Evolutionary conservation across 2,888 invertebrate species (phyloP).

Genomic region (Julus scandinavius): DNA sequence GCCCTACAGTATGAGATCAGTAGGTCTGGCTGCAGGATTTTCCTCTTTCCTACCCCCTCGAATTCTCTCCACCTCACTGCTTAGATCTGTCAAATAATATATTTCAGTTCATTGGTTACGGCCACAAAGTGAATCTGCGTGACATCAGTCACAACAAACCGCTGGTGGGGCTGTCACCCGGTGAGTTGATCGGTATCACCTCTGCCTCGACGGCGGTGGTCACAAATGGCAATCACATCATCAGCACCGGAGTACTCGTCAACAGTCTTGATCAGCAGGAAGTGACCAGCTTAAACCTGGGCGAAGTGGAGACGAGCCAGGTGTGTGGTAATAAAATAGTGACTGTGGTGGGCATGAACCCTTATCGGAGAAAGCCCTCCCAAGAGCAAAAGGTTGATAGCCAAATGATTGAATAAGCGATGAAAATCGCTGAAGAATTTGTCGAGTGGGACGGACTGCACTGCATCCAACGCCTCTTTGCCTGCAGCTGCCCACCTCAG

Average conservation of each 20-base stretch:
- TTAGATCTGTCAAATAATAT: conserved; percentile 30
- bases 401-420: conserved; percentile 54
- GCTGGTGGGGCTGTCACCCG: neutral
- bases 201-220: conserved; percentile 34
- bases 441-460: conserved; percentile 34
- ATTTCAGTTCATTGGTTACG: conserved; percentile 58
- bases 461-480: conserved; percentile 18
- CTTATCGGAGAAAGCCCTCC: conserved; percentile 51
- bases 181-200: conserved; percentile 11
- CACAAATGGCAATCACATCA: conserved; percentile 47
- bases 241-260: conserved; percentile 17
- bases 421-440: conserved; percentile 39
- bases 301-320: conserved; percentile 24
- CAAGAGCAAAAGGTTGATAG: conserved; percentile 55
- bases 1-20: conserved; percentile 52
- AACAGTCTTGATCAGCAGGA: conserved; percentile 47
- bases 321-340: conserved; percentile 44
- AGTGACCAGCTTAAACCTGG: neutral
- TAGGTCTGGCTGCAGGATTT: conserved; percentile 23
- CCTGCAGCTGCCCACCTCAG: conserved; percentile 37
- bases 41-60: neutral
- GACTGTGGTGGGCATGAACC: conserved; percentile 46
- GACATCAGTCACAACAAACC: conserved; percentile 53
- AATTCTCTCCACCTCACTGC: conserved; percentile 19
- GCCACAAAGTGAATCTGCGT: conserved; percentile 56